Base-by-base conservation (phyloP, 1,140 invertebrate genomes). In the Drosophila funebris region DNA sequence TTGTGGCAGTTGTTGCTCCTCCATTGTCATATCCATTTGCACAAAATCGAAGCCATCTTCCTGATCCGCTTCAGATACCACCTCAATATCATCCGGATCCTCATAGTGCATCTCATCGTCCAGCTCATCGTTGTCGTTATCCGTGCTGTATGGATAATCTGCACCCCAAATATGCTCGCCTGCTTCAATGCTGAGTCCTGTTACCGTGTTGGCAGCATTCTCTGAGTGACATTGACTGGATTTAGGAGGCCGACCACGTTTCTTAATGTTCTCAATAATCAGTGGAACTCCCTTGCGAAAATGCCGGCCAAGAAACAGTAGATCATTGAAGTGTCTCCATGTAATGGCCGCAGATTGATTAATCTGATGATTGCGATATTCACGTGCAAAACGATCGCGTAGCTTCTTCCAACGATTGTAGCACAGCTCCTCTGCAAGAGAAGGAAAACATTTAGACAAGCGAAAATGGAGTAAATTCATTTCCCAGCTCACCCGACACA, bases 371-470 rank as follows among this genome's bases (percentile, higher is more conserved):
- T 76, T 83, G 0, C 90, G 74, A 66, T 90, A 91, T 53, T 91
- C 90, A 0, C 90, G 74, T 0, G 85, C 85, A 36, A 91, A 91
- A 9, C 90, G 84, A 62, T 91, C 90, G 0, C 90, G 70, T 41
- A 91, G 14, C 46, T 90, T 90, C n/a, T 91, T 91, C 90, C 90
- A 91, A 7, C 79, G 85, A 24, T 90, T 90, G 31, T 90, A 90
- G 58, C 82, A 87, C 0, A 75, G 37, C 67, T 90, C 74, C 67
- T 90, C 90, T 91, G 14, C 9, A 41, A 27, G n/a, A 36, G 9
- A 43, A 14, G 4, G 9, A 4, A 36, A 18, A 5, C 18, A 36
- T 18, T 18, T n/a, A 4, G 7, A 54, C 22, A 4, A 1, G 1
- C 16, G 2, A n/a, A 7, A 6, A 33, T 1, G 7, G 8, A n/a